phyloP scores from a whole-genome alignment of 64 coral and sea anemone genomes.

The Montipora foliosa region DNA sequence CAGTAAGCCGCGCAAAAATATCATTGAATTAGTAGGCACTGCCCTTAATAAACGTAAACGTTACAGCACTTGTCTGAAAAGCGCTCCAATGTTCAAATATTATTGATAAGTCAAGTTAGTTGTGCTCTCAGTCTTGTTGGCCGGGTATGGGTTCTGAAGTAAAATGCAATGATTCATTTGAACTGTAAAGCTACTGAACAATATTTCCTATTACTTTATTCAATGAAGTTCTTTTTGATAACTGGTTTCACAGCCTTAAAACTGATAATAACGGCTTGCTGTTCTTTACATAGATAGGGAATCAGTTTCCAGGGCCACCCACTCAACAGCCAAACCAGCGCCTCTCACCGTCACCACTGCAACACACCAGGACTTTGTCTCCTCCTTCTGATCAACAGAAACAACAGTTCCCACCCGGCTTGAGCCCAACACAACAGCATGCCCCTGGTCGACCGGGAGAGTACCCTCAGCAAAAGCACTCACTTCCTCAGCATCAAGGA shows the following conservation, averaged over 20 bases:
- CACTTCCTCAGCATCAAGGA: no score
- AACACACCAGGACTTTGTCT: neutral
- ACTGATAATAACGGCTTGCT: neutral
- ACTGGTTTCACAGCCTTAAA: no score
- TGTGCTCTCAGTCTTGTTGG: no score
- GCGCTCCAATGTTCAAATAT: no score
- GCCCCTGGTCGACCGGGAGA: neutral
- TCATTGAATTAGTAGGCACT: no score
- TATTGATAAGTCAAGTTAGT: no score
- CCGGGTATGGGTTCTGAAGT: no score
- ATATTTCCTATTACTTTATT: no score
- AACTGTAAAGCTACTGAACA: neutral
- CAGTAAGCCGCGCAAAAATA: no score
- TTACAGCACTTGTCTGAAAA: no score
- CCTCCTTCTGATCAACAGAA: constrained; percentile 19
- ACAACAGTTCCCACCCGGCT: constrained; percentile 2
- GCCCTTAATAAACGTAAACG: no score
- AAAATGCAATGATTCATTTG: neutral
- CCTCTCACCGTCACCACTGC: constrained; percentile 25
- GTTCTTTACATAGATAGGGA: neutral
- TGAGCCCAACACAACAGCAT: neutral
- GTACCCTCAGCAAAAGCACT: neutral
- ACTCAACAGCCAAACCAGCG: constrained; percentile 13
- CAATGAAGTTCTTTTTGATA: no score
- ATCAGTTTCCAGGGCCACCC: constrained; percentile 19